phyloP scores from a whole-genome alignment of 1,140 invertebrate genomes.

The Lerema accius region DNA sequence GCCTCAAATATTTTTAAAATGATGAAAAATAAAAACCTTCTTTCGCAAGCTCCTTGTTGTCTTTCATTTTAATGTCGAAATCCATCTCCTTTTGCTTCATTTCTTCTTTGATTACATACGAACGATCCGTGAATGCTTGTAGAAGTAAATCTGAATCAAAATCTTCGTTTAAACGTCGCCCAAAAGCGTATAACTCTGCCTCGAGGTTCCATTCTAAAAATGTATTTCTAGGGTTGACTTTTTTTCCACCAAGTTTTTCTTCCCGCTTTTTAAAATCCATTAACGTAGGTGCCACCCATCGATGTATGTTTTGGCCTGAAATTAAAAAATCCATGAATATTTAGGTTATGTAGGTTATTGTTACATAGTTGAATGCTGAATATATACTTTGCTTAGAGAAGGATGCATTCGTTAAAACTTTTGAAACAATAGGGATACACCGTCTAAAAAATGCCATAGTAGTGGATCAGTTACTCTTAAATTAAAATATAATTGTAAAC shows the following conservation, averaged over 20 bases:
- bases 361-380: neutral
- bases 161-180: slow-evolving; percentile 92
- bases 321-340: slow-evolving; percentile 32
- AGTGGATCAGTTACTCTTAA: neutral
- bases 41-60: slow-evolving; percentile 87
- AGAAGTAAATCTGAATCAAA: slow-evolving; percentile 88
- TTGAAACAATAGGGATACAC: slow-evolving; percentile 47
- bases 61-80: slow-evolving; percentile 85
- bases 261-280: slow-evolving; percentile 64
- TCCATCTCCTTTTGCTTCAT: slow-evolving; percentile 87
- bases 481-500: neutral
- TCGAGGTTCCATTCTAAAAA: slow-evolving; percentile 94
- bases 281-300: slow-evolving; percentile 74
- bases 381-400: slow-evolving; percentile 46
- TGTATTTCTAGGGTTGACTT: slow-evolving; percentile 80
- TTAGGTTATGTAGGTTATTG: slow-evolving; percentile 3
- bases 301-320: slow-evolving; percentile 64
- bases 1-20: no score
- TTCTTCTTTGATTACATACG: slow-evolving; percentile 90
- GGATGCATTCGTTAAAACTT: slow-evolving; percentile 40
- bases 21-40: no score
- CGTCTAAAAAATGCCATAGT: slow-evolving; percentile 59
- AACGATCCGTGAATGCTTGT: slow-evolving; percentile 90
- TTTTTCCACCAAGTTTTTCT: slow-evolving; percentile 64
- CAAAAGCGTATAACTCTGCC: slow-evolving; percentile 94